Conservation (phyloP, 1,140 invertebrate genomes). For the Zaprionus gabonicus region DNA sequence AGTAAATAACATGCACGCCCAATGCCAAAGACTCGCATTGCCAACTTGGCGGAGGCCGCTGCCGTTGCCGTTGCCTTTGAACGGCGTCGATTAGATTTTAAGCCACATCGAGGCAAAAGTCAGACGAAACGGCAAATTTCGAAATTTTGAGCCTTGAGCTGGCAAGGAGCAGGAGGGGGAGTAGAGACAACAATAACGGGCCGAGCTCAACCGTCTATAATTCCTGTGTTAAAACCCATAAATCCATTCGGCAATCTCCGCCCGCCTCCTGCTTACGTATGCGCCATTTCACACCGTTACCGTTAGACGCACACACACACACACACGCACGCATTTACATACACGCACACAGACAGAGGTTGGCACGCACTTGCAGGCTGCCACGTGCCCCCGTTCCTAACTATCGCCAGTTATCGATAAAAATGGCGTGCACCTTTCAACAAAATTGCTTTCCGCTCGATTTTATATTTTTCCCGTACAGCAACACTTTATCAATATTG, state of each 20-base stretch:
- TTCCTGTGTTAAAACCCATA: slow-evolving; percentile 79
- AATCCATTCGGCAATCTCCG: slow-evolving; percentile 54
- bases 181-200: slow-evolving; percentile 58
- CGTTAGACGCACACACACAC: slow-evolving; percentile 60
- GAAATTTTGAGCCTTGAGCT: slow-evolving; percentile 18
- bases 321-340: slow-evolving; percentile 5
- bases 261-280: slow-evolving; percentile 71
- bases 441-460: slow-evolving; percentile 70
- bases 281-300: slow-evolving; percentile 81
- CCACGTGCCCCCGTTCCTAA: slow-evolving; percentile 26
- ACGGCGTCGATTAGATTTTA: slow-evolving; percentile 74
- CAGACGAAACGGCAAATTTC: slow-evolving; percentile 34
- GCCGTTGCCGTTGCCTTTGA: slow-evolving; percentile 19
- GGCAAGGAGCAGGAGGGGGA: neutral
- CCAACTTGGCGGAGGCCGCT: neutral
- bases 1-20: slow-evolving; percentile 78
- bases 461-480: slow-evolving; percentile 29
- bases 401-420: slow-evolving; percentile 68
- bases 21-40: slow-evolving; percentile 51
- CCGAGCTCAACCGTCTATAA: slow-evolving; percentile 73
- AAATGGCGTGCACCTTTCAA: slow-evolving; percentile 73
- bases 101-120: slow-evolving; percentile 61
- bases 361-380: slow-evolving; percentile 20
- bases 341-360: slow-evolving; percentile 24
- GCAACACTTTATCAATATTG: slow-evolving; percentile 63